Evolutionary conservation across 1,140 invertebrate genomes (phyloP), one percentile per base, ranked within the genome.

Genomic region (Drosophila littoralis): DNA sequence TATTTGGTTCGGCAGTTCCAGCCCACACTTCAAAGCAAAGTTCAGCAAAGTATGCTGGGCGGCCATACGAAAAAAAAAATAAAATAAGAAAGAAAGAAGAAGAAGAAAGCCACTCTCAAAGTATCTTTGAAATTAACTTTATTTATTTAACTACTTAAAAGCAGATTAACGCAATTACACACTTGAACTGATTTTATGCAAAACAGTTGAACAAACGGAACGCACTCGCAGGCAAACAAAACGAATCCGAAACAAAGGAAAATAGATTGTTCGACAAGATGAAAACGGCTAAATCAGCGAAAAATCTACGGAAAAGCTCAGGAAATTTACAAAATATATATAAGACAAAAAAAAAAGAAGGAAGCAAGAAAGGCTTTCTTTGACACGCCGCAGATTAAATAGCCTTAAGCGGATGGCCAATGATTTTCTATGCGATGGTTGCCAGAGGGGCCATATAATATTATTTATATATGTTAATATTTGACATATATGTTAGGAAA

Each of bases 61-160:
- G 52, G 52, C 66, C 33, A 50, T 45, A 48, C n/a, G n/a, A n/a
- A 45, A 60, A 46, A 63, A 38, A 35, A 28, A 48, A 52, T 32
- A 68, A 80, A 72, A 40, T 15, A 45, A 8, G 0, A 28, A 0
- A 5, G 22, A 43, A 42, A 2, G 40, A 40, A 54, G 15, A 45
- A 38, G 54, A 83, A 69, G 67, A 77, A 84, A 83, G 81, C 75
- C 70, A 75, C 64, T 71, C 60, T 71, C 54, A 52, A 76, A 89
- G 84, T 73, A 89, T 89, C 81, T 80, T 78, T 77, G 50, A 91
- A 90, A 90, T 91, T 91, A 90, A 90, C 81, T 86, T 83, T 90
- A 80, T 91, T 91, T 91, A 91, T 91, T 91, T 91, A 91, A 90
- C 78, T 91, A 91, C 90, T 91, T 91, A 91, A 88, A 90, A 90